Conservation (phyloP, 2,888 invertebrate species). For the Malthinus seriepunctatus region DNA sequence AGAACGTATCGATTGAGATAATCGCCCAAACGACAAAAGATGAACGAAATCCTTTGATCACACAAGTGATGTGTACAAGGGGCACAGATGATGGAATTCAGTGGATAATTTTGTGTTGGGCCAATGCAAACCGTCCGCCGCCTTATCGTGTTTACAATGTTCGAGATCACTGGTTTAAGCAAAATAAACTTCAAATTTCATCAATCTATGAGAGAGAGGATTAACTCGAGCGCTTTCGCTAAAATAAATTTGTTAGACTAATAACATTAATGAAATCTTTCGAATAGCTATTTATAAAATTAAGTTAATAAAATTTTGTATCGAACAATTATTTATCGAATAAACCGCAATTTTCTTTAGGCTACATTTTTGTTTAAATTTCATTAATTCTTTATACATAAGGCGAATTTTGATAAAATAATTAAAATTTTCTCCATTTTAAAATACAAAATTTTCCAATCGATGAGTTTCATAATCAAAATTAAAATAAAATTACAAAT, state of each 20-base stretch:
- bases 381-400: too few species aligned
- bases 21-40: slow-evolving; percentile 44
- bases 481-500: too few species aligned
- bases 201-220: slow-evolving; percentile 22
- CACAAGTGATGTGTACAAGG: slow-evolving; percentile 42
- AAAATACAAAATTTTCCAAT: too few species aligned
- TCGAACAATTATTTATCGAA: neutral
- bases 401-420: too few species aligned
- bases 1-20: slow-evolving; percentile 46
- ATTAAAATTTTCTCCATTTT: too few species aligned
- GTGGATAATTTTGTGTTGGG: slow-evolving; percentile 51
- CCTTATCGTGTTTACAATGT: slow-evolving; percentile 50
- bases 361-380: too few species aligned
- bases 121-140: slow-evolving; percentile 41
- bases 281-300: slow-evolving; percentile 4
- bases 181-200: slow-evolving; percentile 45
- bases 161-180: slow-evolving; percentile 49
- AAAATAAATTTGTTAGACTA: slow-evolving; percentile 16
- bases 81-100: slow-evolving; percentile 50
- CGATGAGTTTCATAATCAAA: too few species aligned
- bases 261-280: slow-evolving; percentile 5
- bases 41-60: slow-evolving; percentile 48
- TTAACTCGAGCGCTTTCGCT: slow-evolving; percentile 18
- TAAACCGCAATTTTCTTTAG: too few species aligned
- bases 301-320: slow-evolving; percentile 3